Base-by-base conservation (phyloP, 2,797 vertebrate genomes). In the Chaetodon trifasciatus region DNA sequence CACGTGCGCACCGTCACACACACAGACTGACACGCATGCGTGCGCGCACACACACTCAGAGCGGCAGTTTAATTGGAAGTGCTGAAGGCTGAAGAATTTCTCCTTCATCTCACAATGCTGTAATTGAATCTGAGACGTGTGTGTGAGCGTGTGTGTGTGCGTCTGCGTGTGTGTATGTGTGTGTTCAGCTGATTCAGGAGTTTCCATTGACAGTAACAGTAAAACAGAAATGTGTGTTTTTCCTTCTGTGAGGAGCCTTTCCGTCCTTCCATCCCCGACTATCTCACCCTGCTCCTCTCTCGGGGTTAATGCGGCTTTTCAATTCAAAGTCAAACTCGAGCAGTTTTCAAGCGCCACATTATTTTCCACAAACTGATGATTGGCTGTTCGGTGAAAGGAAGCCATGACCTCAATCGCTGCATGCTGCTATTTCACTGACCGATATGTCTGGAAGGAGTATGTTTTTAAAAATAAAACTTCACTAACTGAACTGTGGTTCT, bases 41-140 rank as follows among this genome's bases (percentile, higher is more conserved):
- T 76, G 63, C 75, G 32, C 68, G 44, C 68, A 47, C 70, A 74
- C 78, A 81, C 84, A 88, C 90, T 79, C 88, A 62, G 86, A 85
- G 81, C 58, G 1, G 86, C 79, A 73, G 86, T 92, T 94, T 94
- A 95, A 94, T 94, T 94, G 93, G 93, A 94, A 94, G 86, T 93
- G 94, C 94, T 93, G 93, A 93, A 94, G 93, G 94, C 94, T 92
- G 93, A 91, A 93, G 85, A 94, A 94, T 91, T 93, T 93, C 92
- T 90, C 91, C 94, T 94, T 94, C 94, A 94, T 94, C 93, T 94
- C 92, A 93, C 92, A 90, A 92, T 90, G 86, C 86, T 92, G 92
- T 94, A 94, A 94, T 94, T 94, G 93, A 94, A 94, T 94, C 91
- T 89, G 90, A 92, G 92, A 87, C 76, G 49, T 76, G 82, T 79